Evolutionary conservation across 2,888 invertebrate genomes (phyloP), one percentile per base, ranked within the genome.

Genomic region (Campopleginae sp.): DNA sequence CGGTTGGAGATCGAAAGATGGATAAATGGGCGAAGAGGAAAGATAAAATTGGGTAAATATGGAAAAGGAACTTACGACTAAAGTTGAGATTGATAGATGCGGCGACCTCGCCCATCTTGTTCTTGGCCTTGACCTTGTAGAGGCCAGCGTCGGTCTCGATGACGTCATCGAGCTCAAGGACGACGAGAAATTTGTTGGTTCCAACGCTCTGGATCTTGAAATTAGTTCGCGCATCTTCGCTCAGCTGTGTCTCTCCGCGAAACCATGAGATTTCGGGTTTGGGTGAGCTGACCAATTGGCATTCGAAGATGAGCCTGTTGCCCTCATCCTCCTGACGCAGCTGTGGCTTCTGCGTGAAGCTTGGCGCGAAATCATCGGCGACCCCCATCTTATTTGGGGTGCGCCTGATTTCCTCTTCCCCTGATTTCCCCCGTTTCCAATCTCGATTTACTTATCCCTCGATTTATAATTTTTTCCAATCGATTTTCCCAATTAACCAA

Each of bases 281-380:
- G 61, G 98, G 98, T 86, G 97, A 95, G 89, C 97, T 97, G 91
- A 97, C 94, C 91, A 98, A 95, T 94, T 98, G 97, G 94, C 98
- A 98, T 94, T 98, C 98, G 95, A 98, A 98, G 91, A 98, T 96
- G 93, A 98, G 96, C 93, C 98, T 97, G 95, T 98, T 98, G 91
- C 98, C 98, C 94, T 98, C 98, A 94, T 98, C 98, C 94, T 99
- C 99, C 94, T 99, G 98, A 90, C 98, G 96, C 91, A 99, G 96
- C 94, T 98, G 98, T 89, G 99, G 99, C 96, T 99, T 99, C 95
- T 98, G 98, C 90, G 98, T 98, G 96, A 99, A 99, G 96, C 98
- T 98, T 94, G 99, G 99, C 95, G 99, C 98, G 95, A 98, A 97
- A 95, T 98, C 98, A 95, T 98, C 98, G 94, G 97, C 96, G 95